Percentiles rank a stretch among this genome's conserved stretches.
phyloP scores from a whole-genome alignment of 1,140 invertebrate species.

The Drosophila trapezifrons region DNA sequence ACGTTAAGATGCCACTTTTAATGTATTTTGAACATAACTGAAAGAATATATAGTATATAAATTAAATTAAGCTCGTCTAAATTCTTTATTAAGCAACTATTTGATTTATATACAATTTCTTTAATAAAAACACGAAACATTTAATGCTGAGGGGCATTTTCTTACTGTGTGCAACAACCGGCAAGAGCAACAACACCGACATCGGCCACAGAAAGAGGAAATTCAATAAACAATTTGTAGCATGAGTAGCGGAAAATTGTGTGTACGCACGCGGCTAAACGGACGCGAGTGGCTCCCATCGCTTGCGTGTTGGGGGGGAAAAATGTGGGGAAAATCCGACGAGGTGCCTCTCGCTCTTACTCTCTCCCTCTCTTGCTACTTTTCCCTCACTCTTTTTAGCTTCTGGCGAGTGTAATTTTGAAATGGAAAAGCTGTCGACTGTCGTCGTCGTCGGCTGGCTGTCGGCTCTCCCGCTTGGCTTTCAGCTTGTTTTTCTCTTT shows the following conservation, averaged over 20 bases:
- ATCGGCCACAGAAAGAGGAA: constrained; percentile 68
- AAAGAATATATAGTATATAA: neutral
- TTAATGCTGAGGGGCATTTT: neutral
- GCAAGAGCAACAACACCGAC: constrained; percentile 28
- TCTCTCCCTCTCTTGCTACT: neutral
- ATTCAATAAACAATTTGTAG: constrained; percentile 83
- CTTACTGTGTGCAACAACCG: constrained; percentile 9
- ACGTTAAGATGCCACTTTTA: neutral
- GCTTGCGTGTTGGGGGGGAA: constrained; percentile 2
- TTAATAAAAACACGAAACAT: neutral
- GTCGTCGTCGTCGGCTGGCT: constrained; percentile 31
- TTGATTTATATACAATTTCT: neutral
- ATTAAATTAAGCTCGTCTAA: neutral
- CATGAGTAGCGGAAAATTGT: constrained; percentile 83
- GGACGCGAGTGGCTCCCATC: constrained; percentile 51
- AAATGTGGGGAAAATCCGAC: constrained; percentile 37
- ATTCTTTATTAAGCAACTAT: neutral
- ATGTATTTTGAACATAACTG: neutral
- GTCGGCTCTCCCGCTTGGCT: constrained; percentile 54
- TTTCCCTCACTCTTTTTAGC: constrained; percentile 14
- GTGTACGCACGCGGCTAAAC: constrained; percentile 81
- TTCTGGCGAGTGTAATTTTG: constrained; percentile 68
- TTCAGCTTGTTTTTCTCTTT: constrained; percentile 68
- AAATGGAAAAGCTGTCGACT: constrained; percentile 80
- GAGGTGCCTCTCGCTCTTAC: constrained; percentile 11